Evolutionary conservation across 2,888 invertebrate species (phyloP), one percentile per base, ranked within the genome.

Genomic region (Eupsilia transversa): DNA sequence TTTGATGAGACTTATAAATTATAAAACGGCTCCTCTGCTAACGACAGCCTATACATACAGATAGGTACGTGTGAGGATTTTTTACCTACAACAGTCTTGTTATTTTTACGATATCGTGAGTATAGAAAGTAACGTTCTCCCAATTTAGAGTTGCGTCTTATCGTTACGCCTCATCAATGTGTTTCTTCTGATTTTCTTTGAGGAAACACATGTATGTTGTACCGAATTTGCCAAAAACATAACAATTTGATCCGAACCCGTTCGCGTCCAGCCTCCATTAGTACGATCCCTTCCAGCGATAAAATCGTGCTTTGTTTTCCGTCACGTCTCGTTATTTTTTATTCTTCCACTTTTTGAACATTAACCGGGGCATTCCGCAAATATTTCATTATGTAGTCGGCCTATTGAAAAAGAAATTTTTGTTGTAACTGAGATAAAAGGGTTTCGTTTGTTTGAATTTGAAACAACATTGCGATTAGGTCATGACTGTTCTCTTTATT

Each of bases 301-400:
- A 94, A 94, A 94, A 94, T 93, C 91, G 92, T 92, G 93, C 93
- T 94, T 95, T 94, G 94, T 94, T 94, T 92, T 89, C 90, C 94
- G 93, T 94, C 94, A 94, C 94, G 93, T 94, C 86, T 91, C 90
- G 90, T 93, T 93, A 93, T 94, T 95, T 95, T 95, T 94, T 93
- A 93, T 92, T 90, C 87, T 85, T 85, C 87, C 91, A 88, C 88
- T 93, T 92, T 93, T 93, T 90, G 84, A 92, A 89, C 91, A 92
- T 92, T 91, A 93, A 91, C 91, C 90, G 89, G 90, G 86, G 90
- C 89, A 91, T 93, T 92, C 92, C 91, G 92, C 92, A 93, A 93
- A 94, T 93, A 93, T 94, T 93, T 93, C 92, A 94, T 93, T 92
- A 92, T 90, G 87, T 88, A 93, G 91, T 91, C 92, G 84, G 89